Base-by-base conservation (phyloP, 2,888 invertebrate species). In the Meteorus cinctellus region DNA sequence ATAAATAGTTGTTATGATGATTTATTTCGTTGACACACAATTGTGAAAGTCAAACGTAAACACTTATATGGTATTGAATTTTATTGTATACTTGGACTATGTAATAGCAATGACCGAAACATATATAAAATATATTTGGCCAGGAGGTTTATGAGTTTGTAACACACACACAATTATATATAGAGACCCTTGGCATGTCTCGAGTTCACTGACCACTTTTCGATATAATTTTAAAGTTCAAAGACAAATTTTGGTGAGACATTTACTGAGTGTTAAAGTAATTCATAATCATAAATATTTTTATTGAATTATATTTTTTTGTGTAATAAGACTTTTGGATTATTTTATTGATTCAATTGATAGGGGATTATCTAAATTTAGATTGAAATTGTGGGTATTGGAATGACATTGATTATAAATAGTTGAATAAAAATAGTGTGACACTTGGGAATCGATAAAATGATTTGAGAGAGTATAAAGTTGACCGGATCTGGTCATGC, bases 401-500 rank as follows among this genome's bases (percentile, higher is more conserved):
- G 29, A 29, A 29, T 59, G 60, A 16, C 70, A 19, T 16, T 69
- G 60, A 70, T 60, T 41, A 48, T 55, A 19, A 55, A 55, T 19
- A 55, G 19, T 8, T 55, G 19, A 55, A 55, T 19, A 55, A 19
- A 55, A 48, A 48, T 19, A 31, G 29, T 62, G 16, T 31, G 31
- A 31, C 63, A 34, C 34, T 29, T 63, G 63, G 24, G 24, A 24
- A 68, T 68, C 19, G 27, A 62, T 68, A 51, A 69, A 31, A 71
- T 60, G 27, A 72, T 29, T 69, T 48, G 68, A 68, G 72, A 72
- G 76, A 72, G 68, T 72, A 59, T 66, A 63, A 60, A 34, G 55
- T 29, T 59, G 72, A 69, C 76, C 76, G 76, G 76, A 76, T 76
- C 72, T 72, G 29, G 48, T 31, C 69, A 41, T 69, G 68, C 69